Base-by-base conservation (phyloP, 1,140 invertebrate genomes). In the Cheumatopsyche charites region DNA sequence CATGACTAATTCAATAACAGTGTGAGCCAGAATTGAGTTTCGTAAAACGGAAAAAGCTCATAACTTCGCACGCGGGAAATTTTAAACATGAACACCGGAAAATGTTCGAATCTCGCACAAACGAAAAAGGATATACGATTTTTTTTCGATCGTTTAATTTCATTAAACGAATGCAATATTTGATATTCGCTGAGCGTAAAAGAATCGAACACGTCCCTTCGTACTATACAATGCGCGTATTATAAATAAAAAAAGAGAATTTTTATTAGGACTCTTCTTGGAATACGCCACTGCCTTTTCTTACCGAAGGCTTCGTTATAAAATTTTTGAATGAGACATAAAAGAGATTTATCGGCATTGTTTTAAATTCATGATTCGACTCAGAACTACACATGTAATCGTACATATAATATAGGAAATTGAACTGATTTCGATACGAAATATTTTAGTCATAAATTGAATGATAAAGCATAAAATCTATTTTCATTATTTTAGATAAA, bases 151-250 rank as follows among this genome's bases (percentile, higher is more conserved):
- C n/a, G n/a, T 36, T 36, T 36, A 36, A 36, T 36, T 3, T 36
- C 3, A 36, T 36, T 4, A 36, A 36, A 36, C 9, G 29, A 36
- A 25, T 58, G 7, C 55, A 58, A 26, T 58, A 25, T 58, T 36
- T 58, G 9, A n/a, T 58, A 58, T 58, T 58, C 55, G 25, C 23
- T 25, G 23, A 58, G 55, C 55, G 55, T 58, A 26, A 58, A 17
- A 25, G 23, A 12, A 25, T 19, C 21, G 55, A 58, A 58, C 55
- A 58, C 21, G 55, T 58, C 25, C 55, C 9, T 25, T 26, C 47
- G 15, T 11, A 17, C 12, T 47, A 13, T 5, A 17, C 15, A 17
- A n/a, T 47, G 13, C 45, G 15, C 19, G 15, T 17, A 52, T 52
- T 52, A 36, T 52, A n/a, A n/a, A 52, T 52, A 17, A 19, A 52